Base-by-base conservation (phyloP, 2,113 vertebrate genomes). In the Callipepla californica region DNA sequence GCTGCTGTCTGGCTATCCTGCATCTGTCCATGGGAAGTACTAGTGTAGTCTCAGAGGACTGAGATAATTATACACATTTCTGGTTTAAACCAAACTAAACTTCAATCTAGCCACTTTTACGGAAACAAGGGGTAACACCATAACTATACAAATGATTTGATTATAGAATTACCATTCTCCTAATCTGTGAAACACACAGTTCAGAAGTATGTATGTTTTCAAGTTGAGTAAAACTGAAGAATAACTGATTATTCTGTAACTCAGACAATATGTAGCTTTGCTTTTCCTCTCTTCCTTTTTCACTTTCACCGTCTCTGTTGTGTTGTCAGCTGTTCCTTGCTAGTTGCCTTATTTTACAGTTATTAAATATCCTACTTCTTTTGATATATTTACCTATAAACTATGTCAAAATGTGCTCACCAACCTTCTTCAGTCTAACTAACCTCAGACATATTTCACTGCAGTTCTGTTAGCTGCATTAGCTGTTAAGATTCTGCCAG, bases 51-150 rank as follows among this genome's bases (percentile, higher is more conserved):
- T 91, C 59, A 74, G 63, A 94, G 28, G 22, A 63, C 59, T 69
- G 81, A 32, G 69, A 76, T 81, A 92, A 84, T 78, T 78, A 36
- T 38, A 90, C 66, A 30, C 23, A 65, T 7, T 86, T 86, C 80
- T 95, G 44, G 7, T 79, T 85, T 92, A 51, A 84, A 93, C 26
- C 66, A 78, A 55, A 86, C 57, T 87, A 72, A 90, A 66, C 44
- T 79, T 81, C 30, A 22, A 36, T 75, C 45, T 74, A 81, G 77
- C 34, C 78, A 58, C 40, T 81, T 85, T 62, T 95, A 61, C 26
- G 69, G 86, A 68, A 88, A 61, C 47, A 61, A 40, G 78, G 32
- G 36, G 53, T 48, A 87, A n/a, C 30, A 69, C 45, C 38, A 61
- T 72, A 68, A 34, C 51, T 72, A n/a, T 61, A 22, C 66, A 92